A percentile compares a stretch with the other conserved stretches of the same genome.
Evolutionary conservation across 2,888 invertebrate genomes (phyloP).

Genomic region (Chrysolina americana): DNA sequence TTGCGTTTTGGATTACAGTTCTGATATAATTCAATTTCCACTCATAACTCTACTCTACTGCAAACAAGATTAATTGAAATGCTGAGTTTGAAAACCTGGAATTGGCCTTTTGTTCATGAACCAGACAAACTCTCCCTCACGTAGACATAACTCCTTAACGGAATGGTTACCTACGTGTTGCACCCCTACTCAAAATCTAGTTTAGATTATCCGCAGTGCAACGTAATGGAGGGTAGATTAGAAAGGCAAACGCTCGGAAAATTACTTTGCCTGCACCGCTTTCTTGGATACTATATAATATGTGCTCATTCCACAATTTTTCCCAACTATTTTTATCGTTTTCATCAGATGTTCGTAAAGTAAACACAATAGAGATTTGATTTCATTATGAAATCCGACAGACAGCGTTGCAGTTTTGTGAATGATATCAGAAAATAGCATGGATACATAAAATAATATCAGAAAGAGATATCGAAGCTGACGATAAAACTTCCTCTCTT

Average conservation of each 20-base stretch:
- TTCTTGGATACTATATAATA: constrained; percentile 46
- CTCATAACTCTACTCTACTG: no score
- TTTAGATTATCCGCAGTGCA: constrained; percentile 49
- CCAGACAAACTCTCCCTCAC: not conserved
- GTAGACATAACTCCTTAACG: not conserved
- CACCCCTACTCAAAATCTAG: constrained; percentile 29
- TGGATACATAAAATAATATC: no score
- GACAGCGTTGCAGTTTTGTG: no score
- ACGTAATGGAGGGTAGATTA: constrained; percentile 51
- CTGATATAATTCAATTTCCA: no score
- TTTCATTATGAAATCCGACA: no score
- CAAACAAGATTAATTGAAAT: no score
- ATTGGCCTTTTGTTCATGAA: not conserved
- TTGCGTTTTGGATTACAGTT: no score
- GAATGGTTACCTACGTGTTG: constrained; percentile 15
- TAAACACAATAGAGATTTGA: constrained; percentile 23
- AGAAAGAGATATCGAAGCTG: no score
- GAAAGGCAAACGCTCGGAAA: constrained; percentile 45
- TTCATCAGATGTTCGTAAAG: constrained; percentile 25
- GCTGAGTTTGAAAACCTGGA: not conserved
- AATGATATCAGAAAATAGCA: no score
- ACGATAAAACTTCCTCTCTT: no score
- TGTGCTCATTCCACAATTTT: constrained; percentile 49
- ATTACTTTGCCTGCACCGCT: constrained; percentile 43
- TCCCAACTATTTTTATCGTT: constrained; percentile 30